Conservation (phyloP, 2,888 invertebrate genomes). For the Micoletzkya japonica region DNA sequence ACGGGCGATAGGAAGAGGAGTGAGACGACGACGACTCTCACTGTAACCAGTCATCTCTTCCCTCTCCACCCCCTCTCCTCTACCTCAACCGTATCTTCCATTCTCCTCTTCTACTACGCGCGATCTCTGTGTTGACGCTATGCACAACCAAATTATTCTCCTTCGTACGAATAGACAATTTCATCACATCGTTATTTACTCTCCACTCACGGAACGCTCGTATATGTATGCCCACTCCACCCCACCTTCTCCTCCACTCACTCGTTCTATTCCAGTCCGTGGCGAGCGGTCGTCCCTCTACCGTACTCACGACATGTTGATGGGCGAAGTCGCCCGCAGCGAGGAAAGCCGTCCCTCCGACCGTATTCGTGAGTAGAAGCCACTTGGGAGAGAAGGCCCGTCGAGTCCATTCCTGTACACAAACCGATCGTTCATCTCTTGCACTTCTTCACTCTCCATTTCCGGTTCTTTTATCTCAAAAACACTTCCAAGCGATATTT, state of each 20-base stretch:
- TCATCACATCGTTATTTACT: too few relatives aligned
- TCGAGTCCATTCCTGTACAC: slow-evolving; percentile 5
- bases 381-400: slow-evolving; percentile 16
- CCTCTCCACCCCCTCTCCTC: neutral
- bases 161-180: too few relatives aligned
- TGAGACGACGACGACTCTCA: slow-evolving; percentile 9
- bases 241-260: neutral
- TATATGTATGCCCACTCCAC: neutral
- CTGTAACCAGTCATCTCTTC: neutral
- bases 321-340: slow-evolving; percentile 24
- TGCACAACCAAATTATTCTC: too few relatives aligned
- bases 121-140: too few relatives aligned
- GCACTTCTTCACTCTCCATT: neutral
- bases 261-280: slow-evolving; percentile 21
- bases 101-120: neutral
- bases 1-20: slow-evolving; percentile 5
- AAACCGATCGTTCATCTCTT: neutral
- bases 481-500: too few relatives aligned
- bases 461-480: too few relatives aligned
- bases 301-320: slow-evolving; percentile 3
- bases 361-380: slow-evolving; percentile 11
- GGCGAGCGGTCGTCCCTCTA: neutral
- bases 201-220: too few relatives aligned
- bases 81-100: neutral
- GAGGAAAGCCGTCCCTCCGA: neutral